phyloP scores from a whole-genome alignment of 2,113 vertebrate genomes.

The Haemorhous mexicanus region DNA sequence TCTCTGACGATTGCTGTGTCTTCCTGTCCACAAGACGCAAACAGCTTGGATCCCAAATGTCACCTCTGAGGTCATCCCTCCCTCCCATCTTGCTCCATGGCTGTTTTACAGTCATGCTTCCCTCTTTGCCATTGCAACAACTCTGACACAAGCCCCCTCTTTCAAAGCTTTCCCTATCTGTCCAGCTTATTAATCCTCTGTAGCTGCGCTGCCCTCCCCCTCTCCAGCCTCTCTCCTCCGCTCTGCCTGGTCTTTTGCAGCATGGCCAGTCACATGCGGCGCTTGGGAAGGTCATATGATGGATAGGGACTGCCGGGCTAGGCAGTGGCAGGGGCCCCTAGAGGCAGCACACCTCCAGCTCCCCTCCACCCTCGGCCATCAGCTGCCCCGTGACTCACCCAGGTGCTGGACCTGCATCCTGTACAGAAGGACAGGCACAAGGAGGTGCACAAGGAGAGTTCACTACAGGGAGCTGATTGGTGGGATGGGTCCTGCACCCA shows the following conservation, averaged over 20 bases:
- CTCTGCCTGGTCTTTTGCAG: not conserved
- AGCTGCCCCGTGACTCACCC: not conserved
- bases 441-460: not conserved
- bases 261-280: not conserved
- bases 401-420: not conserved
- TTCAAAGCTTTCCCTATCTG: not conserved
- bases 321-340: not conserved
- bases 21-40: not conserved
- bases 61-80: not conserved
- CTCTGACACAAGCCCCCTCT: not conserved
- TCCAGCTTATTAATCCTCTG: not conserved
- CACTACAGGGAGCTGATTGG: accelerated
- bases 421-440: accelerated
- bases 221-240: not conserved
- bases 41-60: not conserved
- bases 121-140: not conserved
- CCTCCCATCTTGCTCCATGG: not conserved
- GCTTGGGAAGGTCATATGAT: conserved; percentile 24
- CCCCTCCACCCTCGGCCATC: not conserved
- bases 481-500: not conserved
- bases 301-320: not conserved
- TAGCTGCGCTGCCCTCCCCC: not conserved
- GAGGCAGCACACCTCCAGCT: not conserved
- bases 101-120: not conserved
- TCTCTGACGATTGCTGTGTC: not conserved